Percentiles rank a stretch among this genome's conserved stretches.
Conservation (phyloP, 2,888 invertebrate species). For the Ectemnius continuus region DNA sequence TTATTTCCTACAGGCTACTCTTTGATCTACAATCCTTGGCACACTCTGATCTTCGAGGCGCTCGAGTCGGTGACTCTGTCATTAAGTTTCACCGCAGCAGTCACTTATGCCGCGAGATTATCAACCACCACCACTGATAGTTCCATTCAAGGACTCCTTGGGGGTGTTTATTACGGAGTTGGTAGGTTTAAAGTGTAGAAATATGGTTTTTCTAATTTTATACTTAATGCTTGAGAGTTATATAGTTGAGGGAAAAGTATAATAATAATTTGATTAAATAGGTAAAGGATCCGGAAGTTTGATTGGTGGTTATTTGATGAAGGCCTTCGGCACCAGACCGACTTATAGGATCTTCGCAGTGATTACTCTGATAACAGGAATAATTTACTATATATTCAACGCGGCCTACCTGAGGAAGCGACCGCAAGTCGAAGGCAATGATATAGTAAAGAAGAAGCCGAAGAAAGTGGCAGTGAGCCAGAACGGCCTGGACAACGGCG, state of each 20-base stretch:
- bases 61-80: constrained; percentile 88
- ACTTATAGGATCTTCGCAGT: constrained; percentile 86
- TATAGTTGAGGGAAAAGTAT: neutral
- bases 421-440: constrained; percentile 79
- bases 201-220: too few relatives aligned
- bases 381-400: constrained; percentile 85
- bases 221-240: neutral
- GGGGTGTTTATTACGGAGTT: constrained; percentile 89
- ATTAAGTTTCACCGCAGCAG: constrained; percentile 87
- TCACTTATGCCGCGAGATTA: constrained; percentile 87
- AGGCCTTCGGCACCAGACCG: constrained; percentile 84
- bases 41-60: constrained; percentile 87
- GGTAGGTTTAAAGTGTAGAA: constrained; percentile 78
- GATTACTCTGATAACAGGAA: constrained; percentile 82
- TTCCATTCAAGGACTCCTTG: constrained; percentile 87
- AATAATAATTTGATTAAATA: constrained; percentile 64
- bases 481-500: constrained; percentile 47
- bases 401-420: constrained; percentile 82
- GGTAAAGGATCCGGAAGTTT: constrained; percentile 88
- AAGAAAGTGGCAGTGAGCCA: constrained; percentile 54
- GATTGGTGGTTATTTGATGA: constrained; percentile 87
- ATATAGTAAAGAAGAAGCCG: constrained; percentile 81
- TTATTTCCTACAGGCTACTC: constrained; percentile 82
- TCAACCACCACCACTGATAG: constrained; percentile 87
- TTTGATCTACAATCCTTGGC: constrained; percentile 87